These are phyloP conservation scores for Drosophila hydei DNA, from an alignment of 1,140 invertebrate species.

Conservation along the genomic window DNA sequence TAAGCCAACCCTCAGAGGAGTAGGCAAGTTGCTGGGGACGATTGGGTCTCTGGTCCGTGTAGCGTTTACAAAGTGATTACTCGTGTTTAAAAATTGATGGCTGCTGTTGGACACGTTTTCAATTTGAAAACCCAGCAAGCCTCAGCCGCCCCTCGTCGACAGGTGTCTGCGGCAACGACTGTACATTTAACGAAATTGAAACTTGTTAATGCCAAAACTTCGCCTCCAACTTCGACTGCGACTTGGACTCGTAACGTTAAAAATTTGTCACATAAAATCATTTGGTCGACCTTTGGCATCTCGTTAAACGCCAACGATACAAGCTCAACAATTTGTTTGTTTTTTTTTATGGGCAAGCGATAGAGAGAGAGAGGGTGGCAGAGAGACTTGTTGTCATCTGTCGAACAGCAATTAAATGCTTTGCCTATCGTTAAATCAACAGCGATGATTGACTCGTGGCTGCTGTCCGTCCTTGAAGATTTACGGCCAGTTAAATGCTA, in stretches of 20 bases:
- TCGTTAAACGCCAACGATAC: constrained; percentile 55
- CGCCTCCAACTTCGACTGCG: background rate
- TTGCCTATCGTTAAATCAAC: constrained; percentile 71
- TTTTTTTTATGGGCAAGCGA: constrained; percentile 54
- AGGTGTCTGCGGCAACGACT: constrained; percentile 9
- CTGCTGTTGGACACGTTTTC: constrained; percentile 82
- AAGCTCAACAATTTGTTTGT: constrained; percentile 40
- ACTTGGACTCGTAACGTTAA: background rate
- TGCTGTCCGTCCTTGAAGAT: constrained; percentile 74
- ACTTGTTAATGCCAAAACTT: constrained; percentile 40
- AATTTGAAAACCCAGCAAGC: constrained; percentile 57
- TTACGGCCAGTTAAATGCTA: constrained; percentile 72
- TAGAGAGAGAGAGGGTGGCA: background rate
- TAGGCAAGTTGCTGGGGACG: constrained; percentile 22
- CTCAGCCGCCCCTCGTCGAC: background rate
- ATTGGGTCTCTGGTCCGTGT: constrained; percentile 33
- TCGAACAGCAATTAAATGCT: constrained; percentile 71
- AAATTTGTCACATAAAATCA: constrained; percentile 63
- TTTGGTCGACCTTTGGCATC: constrained; percentile 58
- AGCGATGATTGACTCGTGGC: constrained; percentile 67
- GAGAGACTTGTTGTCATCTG: constrained; percentile 33
- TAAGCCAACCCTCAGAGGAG: constrained; percentile 58
- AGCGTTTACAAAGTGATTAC: constrained; percentile 83
- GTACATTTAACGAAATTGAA: constrained; percentile 47
- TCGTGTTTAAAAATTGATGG: constrained; percentile 83